Evolutionary conservation across 2,113 vertebrate species (phyloP).

Genomic region (Platycercus adscitus): DNA sequence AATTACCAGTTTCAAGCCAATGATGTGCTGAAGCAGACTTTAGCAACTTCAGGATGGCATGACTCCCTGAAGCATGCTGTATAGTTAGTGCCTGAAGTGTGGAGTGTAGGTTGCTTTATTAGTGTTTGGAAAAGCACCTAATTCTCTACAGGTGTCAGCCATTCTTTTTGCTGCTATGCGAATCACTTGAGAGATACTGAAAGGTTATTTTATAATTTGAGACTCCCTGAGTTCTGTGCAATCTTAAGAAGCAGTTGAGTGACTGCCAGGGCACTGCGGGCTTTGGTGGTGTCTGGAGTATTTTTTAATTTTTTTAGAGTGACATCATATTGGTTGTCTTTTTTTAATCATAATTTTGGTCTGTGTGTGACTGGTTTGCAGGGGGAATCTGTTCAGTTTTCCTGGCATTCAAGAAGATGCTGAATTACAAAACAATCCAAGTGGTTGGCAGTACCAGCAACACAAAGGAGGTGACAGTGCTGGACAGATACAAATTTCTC

Average conservation of each 20-base stretch:
- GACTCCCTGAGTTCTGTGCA: not conserved
- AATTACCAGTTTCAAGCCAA: not conserved
- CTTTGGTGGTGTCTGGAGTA: rapidly evolving
- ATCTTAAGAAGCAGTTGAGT: not conserved
- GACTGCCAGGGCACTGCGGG: not conserved
- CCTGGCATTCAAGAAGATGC: constrained; percentile 60
- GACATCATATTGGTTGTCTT: not conserved
- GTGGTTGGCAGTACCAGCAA: constrained; percentile 27
- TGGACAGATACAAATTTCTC: not conserved
- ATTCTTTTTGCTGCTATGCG: not conserved
- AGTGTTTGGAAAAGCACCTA: not conserved
- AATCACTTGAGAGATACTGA: not conserved
- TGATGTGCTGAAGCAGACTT: not conserved
- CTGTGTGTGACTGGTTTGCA: constrained; percentile 66
- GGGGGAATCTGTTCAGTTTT: constrained; percentile 76
- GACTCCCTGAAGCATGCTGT: not conserved
- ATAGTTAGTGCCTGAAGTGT: not conserved
- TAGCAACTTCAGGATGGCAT: not conserved
- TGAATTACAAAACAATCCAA: constrained; percentile 36
- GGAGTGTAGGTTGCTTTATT: not conserved
- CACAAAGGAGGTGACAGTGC: constrained; percentile 42
- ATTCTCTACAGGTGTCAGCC: not conserved
- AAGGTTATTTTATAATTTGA: not conserved
- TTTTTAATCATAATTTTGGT: not conserved
- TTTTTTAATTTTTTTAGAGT: not conserved